Conservation (phyloP, 2,888 invertebrate genomes). For the Hirtodrosophila cameraria region DNA sequence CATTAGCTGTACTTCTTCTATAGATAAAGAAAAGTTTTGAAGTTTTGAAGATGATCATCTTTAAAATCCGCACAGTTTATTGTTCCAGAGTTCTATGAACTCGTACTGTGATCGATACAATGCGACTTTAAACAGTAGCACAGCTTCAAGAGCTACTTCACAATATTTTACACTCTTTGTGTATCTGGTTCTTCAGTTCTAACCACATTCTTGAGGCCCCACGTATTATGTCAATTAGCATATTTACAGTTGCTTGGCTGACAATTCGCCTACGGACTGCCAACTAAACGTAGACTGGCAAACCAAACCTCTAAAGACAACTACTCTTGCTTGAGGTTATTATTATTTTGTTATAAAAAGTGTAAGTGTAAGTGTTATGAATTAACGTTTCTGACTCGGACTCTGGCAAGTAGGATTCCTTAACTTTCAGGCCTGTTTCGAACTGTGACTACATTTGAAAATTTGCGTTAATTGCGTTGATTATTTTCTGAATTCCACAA, state of each 20-base stretch:
- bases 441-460: too few relatives aligned
- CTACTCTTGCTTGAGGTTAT: too few relatives aligned
- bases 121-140: constrained; percentile 29
- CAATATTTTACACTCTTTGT: constrained; percentile 36
- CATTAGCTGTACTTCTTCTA: neutral
- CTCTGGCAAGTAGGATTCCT: too few relatives aligned
- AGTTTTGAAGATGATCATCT: constrained; percentile 9
- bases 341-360: too few relatives aligned
- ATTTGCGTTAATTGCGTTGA: too few relatives aligned
- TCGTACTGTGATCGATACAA: constrained; percentile 11
- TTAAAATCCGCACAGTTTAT: constrained; percentile 25
- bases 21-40: neutral
- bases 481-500: too few relatives aligned
- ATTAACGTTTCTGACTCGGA: too few relatives aligned
- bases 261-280: constrained; percentile 1
- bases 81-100: constrained; percentile 35
- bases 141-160: constrained; percentile 32
- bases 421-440: too few relatives aligned
- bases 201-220: constrained; percentile 12
- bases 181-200: constrained; percentile 2
- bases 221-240: neutral
- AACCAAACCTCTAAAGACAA: constrained; percentile 6
- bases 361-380: too few relatives aligned
- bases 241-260: neutral
- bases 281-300: constrained; percentile 12